Evolutionary conservation across 2,888 invertebrate genomes (phyloP).

Genomic region (Thyatira batis): DNA sequence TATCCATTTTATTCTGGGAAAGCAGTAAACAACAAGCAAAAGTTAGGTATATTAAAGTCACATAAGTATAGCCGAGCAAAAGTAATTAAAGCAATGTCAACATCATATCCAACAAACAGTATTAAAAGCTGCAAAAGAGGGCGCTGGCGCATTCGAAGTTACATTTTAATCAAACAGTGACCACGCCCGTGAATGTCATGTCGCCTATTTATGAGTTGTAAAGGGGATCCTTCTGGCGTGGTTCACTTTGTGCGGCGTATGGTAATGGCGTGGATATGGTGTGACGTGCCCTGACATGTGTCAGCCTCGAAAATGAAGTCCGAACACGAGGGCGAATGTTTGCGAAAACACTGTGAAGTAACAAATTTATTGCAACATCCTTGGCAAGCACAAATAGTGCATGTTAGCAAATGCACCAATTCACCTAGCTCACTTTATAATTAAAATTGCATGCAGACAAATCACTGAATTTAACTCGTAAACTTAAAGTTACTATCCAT

Average conservation of each 20-base stretch:
- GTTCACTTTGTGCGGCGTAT: slow-evolving; percentile 65
- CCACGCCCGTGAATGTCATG: slow-evolving; percentile 66
- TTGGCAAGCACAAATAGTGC: background rate
- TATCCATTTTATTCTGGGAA: slow-evolving; percentile 14
- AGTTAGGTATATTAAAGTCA: slow-evolving; percentile 55
- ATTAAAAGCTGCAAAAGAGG: slow-evolving; percentile 56
- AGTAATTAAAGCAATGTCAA: slow-evolving; percentile 69
- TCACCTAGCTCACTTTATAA: background rate
- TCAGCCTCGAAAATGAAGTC: slow-evolving; percentile 72
- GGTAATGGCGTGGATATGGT: slow-evolving; percentile 71
- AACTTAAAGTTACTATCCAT: no score
- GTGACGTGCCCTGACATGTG: slow-evolving; percentile 74
- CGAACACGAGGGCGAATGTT: slow-evolving; percentile 47
- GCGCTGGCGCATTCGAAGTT: slow-evolving; percentile 54
- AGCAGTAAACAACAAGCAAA: slow-evolving; percentile 29
- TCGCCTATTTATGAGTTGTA: slow-evolving; percentile 70
- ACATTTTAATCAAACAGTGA: slow-evolving; percentile 76
- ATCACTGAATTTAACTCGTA: no score
- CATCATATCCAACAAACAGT: slow-evolving; percentile 49
- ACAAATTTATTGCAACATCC: no score
- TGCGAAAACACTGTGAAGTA: slow-evolving; percentile 29
- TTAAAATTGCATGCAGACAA: no score
- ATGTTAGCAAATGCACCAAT: background rate
- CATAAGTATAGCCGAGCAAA: slow-evolving; percentile 59
- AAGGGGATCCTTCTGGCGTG: slow-evolving; percentile 62